Evolutionary conservation across 2,888 invertebrate species (phyloP).

Genomic region (Acleris sparsana): DNA sequence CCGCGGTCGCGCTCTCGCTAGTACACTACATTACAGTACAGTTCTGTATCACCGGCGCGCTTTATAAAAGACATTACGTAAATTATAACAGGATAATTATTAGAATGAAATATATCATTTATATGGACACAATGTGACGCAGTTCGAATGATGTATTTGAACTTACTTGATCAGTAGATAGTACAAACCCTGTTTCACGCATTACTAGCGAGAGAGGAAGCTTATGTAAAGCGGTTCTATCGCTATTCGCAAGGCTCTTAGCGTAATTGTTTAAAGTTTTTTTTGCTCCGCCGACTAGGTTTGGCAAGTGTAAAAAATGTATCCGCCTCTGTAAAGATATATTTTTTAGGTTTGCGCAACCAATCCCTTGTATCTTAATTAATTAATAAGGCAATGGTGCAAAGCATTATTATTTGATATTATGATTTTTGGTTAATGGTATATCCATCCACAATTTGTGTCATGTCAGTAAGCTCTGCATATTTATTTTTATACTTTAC

Average conservation of each 20-base stretch:
- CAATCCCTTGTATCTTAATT: conserved; percentile 57
- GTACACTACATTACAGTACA: too few species aligned
- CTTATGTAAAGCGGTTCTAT: conserved; percentile 43
- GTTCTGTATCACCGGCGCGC: too few species aligned
- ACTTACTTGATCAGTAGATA: conserved; percentile 9
- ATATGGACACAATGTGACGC: neutral
- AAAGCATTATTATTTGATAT: conserved; percentile 61
- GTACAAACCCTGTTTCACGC: conserved; percentile 17
- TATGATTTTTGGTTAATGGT: conserved; percentile 33
- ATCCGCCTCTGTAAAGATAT: conserved; percentile 40
- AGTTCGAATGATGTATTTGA: conserved; percentile 1
- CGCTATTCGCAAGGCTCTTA: conserved; percentile 54
- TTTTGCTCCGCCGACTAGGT: conserved; percentile 56
- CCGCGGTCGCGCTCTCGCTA: too few species aligned
- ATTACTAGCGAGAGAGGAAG: conserved; percentile 63
- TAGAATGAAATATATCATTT: neutral
- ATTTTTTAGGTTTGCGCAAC: conserved; percentile 58
- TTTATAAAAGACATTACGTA: too few species aligned
- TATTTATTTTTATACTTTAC: conserved; percentile 29
- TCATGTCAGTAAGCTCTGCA: conserved; percentile 22
- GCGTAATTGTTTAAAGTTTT: conserved; percentile 55
- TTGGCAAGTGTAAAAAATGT: conserved; percentile 52
- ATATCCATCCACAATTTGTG: conserved; percentile 19
- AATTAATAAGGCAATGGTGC: conserved; percentile 65
- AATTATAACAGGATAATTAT: neutral